Evolutionary conservation across 2,888 invertebrate species (phyloP).

Genomic region (Yponomeuta sedellus): DNA sequence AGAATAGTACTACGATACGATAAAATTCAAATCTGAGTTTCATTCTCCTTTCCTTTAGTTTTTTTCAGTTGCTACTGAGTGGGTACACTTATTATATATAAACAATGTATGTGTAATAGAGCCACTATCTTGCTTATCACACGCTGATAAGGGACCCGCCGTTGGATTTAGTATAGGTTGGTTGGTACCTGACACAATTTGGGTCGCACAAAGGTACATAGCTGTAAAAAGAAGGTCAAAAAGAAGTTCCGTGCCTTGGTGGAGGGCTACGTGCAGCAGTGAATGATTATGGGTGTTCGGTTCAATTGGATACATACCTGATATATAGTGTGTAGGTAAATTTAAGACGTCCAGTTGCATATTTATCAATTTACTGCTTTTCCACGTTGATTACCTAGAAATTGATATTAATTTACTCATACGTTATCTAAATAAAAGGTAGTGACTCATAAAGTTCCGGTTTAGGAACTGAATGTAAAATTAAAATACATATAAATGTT

Average conservation of each 20-base stretch:
- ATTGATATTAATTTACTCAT: not conserved
- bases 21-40: not conserved
- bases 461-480: too few species aligned
- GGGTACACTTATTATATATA: not conserved
- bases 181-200: constrained; percentile 49
- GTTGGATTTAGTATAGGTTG: constrained; percentile 14
- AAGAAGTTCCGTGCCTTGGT: too few species aligned
- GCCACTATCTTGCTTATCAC: constrained; percentile 67
- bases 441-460: not conserved
- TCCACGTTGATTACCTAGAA: not conserved
- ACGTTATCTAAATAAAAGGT: not conserved
- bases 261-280: too few species aligned
- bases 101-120: constrained; percentile 27
- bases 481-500: too few species aligned
- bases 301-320: constrained; percentile 29
- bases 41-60: not conserved
- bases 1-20: not conserved
- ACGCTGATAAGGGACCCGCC: constrained; percentile 56
- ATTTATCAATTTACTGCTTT: not conserved
- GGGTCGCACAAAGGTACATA: constrained; percentile 51
- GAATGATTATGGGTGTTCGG: too few species aligned
- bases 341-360: not conserved
- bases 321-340: constrained; percentile 27
- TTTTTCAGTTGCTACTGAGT: not conserved
- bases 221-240: constrained; percentile 10